These are phyloP conservation scores for Orthosia incerta DNA, from an alignment of 2,888 invertebrate genomes.

Conservation along the genomic window DNA sequence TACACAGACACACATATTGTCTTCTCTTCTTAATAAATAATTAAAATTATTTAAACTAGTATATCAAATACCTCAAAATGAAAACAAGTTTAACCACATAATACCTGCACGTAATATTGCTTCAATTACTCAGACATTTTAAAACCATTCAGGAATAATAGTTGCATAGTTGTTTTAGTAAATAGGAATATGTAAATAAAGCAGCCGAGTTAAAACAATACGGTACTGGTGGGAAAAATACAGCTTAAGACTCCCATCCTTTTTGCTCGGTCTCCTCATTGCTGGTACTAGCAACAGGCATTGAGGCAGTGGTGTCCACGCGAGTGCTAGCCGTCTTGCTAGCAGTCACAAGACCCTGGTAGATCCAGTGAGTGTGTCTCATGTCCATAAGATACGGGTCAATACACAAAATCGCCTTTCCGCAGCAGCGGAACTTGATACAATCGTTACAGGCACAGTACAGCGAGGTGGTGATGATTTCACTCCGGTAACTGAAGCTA, in stretches of 20 bases:
- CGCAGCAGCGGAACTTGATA: constrained; percentile 39
- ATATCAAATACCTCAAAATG: background rate
- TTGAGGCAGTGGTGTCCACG: background rate
- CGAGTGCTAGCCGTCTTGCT: constrained; percentile 28
- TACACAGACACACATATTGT: background rate
- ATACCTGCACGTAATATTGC: background rate
- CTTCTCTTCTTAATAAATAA: background rate
- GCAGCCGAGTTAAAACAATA: background rate
- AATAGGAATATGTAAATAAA: background rate
- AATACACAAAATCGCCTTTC: constrained; percentile 39
- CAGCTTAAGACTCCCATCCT: constrained; percentile 9
- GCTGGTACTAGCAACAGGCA: too few species aligned
- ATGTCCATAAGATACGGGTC: constrained; percentile 52
- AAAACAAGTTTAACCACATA: background rate
- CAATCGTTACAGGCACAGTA: constrained; percentile 44
- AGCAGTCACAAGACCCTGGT: constrained; percentile 34
- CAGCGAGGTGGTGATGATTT: background rate
- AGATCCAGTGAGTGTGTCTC: constrained; percentile 46
- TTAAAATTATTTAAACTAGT: background rate
- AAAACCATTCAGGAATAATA: background rate
- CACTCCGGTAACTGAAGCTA: constrained; percentile 30
- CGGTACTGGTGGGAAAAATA: background rate
- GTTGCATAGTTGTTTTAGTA: background rate
- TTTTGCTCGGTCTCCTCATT: constrained; percentile 16
- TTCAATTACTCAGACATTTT: background rate